phyloP scores from a whole-genome alignment of 2,888 invertebrate genomes.

The Rhagonycha lutea region DNA sequence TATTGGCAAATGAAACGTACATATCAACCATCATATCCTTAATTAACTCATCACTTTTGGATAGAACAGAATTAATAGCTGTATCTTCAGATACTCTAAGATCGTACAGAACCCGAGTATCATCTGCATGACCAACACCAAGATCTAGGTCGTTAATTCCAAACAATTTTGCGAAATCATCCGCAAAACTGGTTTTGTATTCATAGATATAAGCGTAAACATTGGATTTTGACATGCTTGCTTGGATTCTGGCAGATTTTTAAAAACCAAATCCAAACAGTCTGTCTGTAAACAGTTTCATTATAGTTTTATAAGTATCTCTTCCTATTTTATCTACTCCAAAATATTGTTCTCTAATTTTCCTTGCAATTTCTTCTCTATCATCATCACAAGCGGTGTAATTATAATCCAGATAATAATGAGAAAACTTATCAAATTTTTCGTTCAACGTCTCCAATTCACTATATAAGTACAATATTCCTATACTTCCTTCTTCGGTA shows the following conservation, averaged over 20 bases:
- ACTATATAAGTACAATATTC: neutral
- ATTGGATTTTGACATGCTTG: neutral
- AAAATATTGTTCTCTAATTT: neutral
- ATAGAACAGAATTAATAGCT: no score
- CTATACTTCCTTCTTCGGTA: slow-evolving; percentile 69
- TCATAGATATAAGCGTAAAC: slow-evolving; percentile 2
- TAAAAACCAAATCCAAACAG: neutral
- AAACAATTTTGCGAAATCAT: neutral
- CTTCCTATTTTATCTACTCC: no score
- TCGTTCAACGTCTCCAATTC: slow-evolving; percentile 47
- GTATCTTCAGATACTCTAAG: no score
- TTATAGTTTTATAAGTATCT: no score
- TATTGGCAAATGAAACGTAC: no score
- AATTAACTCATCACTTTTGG: no score
- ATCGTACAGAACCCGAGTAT: neutral
- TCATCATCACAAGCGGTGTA: slow-evolving; percentile 37
- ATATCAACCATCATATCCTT: no score
- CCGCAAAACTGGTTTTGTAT: neutral
- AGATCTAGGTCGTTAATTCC: neutral
- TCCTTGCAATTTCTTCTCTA: slow-evolving; percentile 34
- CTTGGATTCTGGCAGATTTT: neutral
- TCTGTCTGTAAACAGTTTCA: no score
- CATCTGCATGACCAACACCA: neutral
- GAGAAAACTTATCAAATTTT: slow-evolving; percentile 41
- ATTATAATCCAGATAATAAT: slow-evolving; percentile 41